These are phyloP conservation scores for Pocillopora damicornis DNA, from an alignment of 64 coral and sea anemone genomes.

Conservation along the genomic window DNA sequence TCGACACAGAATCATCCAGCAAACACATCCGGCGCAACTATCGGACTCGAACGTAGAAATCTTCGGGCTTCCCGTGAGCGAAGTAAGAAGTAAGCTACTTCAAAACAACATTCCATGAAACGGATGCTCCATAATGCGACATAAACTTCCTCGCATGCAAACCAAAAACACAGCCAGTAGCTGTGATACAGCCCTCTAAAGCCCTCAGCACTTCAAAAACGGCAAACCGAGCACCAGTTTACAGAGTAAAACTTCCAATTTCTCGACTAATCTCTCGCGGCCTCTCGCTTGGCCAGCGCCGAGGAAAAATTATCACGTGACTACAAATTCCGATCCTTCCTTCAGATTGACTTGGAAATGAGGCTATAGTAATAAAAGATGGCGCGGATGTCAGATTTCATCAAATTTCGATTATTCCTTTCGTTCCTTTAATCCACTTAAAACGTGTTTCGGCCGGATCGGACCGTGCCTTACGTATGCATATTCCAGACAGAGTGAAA, in stretches of 20 bases:
- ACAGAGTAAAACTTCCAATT: conserved; percentile 12
- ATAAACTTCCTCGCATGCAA: not conserved
- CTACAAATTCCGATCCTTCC: conserved; percentile 60
- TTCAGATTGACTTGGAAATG: conserved; percentile 60
- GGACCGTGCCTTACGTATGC: not conserved
- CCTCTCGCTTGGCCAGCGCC: conserved; percentile 7
- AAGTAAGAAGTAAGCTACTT: not conserved
- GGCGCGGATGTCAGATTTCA: conserved; percentile 40
- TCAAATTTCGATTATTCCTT: conserved; percentile 8
- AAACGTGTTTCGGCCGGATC: not conserved
- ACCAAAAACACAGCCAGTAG: not conserved
- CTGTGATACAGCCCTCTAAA: not conserved
- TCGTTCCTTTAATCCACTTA: conserved; percentile 10
- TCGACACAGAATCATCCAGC: conserved; percentile 22
- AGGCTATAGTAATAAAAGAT: conserved; percentile 40
- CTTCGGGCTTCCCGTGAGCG: not conserved
- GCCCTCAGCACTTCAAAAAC: not conserved
- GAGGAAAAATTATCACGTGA: conserved; percentile 47
- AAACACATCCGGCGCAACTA: conserved; percentile 25
- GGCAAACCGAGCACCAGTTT: not conserved
- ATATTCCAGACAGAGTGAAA: not conserved
- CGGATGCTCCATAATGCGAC: conserved; percentile 16
- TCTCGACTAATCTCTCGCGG: conserved; percentile 24
- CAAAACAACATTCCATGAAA: conserved; percentile 71
- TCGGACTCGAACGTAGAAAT: not conserved